Evolutionary conservation across 2,797 vertebrate species (phyloP), one percentile per base, ranked within the genome.

Genomic region (Channallabes apus): DNA sequence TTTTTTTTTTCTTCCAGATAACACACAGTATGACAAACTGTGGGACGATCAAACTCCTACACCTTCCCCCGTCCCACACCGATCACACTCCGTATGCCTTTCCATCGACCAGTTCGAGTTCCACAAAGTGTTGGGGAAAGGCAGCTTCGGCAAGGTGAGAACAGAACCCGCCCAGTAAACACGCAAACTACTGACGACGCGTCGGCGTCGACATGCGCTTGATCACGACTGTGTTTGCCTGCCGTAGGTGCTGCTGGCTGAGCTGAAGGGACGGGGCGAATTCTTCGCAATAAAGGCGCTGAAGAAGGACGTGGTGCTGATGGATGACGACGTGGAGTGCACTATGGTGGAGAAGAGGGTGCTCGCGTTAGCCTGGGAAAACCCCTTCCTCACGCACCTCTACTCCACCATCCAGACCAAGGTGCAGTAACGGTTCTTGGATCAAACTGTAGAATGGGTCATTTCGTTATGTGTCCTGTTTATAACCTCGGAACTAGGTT

Each of bases 311-410:
- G 98, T 99, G 5, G 98, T 99, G 54, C 94, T 99, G 82, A 99
- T 99, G 85, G 98, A 99, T 3, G 98, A 99, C 0, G 98, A 99
- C 0, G 96, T 99, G 85, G 98, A 99, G 85, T 99, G 98, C 79
- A 99, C 98, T 86, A 98, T 99, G 98, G 97, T 99, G 88, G 98
- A 99, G 92, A 99, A 99, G 91, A 94, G 98, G 82, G 98, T 99
- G 86, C 94, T 99, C 0, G 94, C 97, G 0, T 96, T 99, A 0
- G 98, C 98, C 1, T 98, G 97, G 96, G 97, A 98, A 83, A 97
- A 97, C 82, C 98, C 96, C 7, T 99, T 99, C 88, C 98, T 99
- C 91, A 98, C 98, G 0, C 98, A 99, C 82, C 97, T 99, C 65
- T 98, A 96, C 91, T 97, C 96, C 88, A 98, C 98, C 0, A 98